phyloP scores from a whole-genome alignment of 2,888 invertebrate species.

The Drosophila nr. medialis region DNA sequence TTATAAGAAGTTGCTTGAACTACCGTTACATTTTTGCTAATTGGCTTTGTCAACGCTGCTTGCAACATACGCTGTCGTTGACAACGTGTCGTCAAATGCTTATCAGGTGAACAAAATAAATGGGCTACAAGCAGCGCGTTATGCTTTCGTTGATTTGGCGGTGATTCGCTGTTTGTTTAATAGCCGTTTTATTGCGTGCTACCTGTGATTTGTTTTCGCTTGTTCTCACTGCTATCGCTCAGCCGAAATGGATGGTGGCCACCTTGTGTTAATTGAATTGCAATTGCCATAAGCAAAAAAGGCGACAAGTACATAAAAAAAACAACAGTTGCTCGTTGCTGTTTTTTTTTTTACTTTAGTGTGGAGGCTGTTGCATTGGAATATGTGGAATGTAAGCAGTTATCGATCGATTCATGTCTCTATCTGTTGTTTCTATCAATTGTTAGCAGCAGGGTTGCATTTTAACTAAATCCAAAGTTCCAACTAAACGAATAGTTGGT shows the following conservation, averaged over 20 bases:
- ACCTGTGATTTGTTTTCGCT: slow-evolving; percentile 57
- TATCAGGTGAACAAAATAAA: slow-evolving; percentile 36
- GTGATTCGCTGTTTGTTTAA: slow-evolving; percentile 42
- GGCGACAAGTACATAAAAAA: slow-evolving; percentile 28
- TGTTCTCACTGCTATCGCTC: slow-evolving; percentile 1
- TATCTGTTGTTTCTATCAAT: slow-evolving; percentile 6
- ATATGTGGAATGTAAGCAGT: slow-evolving; percentile 2
- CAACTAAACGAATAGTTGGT: slow-evolving; percentile 4
- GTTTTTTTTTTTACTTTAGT: slow-evolving; percentile 12
- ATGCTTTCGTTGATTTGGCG: slow-evolving; percentile 42
- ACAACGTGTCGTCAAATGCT: slow-evolving; percentile 33
- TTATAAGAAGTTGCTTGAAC: slow-evolving; percentile 72
- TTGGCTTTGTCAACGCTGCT: slow-evolving; percentile 60
- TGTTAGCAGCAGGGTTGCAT: slow-evolving; percentile 35
- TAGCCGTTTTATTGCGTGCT: slow-evolving; percentile 49
- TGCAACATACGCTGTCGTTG: slow-evolving; percentile 44
- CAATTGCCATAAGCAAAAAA: slow-evolving; percentile 32
- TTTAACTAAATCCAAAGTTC: slow-evolving; percentile 21
- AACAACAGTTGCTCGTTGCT: slow-evolving; percentile 11
- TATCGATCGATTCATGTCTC: slow-evolving; percentile 14
- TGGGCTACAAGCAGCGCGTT: slow-evolving; percentile 19
- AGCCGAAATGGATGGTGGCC: slow-evolving; percentile 10
- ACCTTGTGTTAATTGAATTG: slow-evolving; percentile 65
- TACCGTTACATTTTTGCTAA: slow-evolving; percentile 68
- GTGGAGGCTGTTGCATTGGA: slow-evolving; percentile 16